Percentiles rank a stretch among this genome's conserved stretches.
These are phyloP conservation scores for Channallabes apus DNA, from an alignment of 2,797 vertebrate genomes.

Conservation along the genomic window DNA sequence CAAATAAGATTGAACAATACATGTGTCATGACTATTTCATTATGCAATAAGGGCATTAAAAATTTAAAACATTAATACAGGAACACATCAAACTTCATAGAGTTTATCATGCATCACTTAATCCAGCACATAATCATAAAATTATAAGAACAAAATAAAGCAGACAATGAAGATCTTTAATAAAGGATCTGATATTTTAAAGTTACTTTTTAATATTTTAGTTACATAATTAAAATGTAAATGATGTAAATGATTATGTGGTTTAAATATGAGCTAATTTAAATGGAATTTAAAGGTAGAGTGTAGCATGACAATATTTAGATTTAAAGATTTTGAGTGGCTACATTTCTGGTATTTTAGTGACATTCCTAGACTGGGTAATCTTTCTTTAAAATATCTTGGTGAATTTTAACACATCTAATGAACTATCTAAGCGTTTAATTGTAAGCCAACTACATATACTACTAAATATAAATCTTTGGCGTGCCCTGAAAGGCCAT, in stretches of 20 bases:
- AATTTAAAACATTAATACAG: background rate
- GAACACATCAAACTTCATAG: background rate
- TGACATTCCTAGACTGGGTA: background rate
- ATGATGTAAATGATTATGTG: background rate
- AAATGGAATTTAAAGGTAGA: background rate
- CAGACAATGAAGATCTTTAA: no score
- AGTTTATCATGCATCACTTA: background rate
- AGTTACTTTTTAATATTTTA: background rate
- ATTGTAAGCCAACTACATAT: background rate
- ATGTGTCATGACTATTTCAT: background rate
- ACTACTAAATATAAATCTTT: background rate
- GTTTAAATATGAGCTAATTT: background rate
- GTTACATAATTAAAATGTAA: background rate
- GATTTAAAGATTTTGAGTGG: background rate
- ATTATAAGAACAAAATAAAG: no score
- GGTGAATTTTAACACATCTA: background rate
- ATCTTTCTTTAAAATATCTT: background rate
- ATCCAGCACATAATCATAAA: background rate
- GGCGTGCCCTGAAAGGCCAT: background rate
- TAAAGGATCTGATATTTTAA: background rate
- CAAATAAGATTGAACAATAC: background rate
- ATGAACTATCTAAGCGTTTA: background rate
- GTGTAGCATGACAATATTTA: background rate
- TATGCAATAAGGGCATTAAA: background rate
- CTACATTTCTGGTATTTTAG: background rate